Evolutionary conservation across 2,113 vertebrate species (phyloP).

Genomic region (Pseudonaja textilis): DNA sequence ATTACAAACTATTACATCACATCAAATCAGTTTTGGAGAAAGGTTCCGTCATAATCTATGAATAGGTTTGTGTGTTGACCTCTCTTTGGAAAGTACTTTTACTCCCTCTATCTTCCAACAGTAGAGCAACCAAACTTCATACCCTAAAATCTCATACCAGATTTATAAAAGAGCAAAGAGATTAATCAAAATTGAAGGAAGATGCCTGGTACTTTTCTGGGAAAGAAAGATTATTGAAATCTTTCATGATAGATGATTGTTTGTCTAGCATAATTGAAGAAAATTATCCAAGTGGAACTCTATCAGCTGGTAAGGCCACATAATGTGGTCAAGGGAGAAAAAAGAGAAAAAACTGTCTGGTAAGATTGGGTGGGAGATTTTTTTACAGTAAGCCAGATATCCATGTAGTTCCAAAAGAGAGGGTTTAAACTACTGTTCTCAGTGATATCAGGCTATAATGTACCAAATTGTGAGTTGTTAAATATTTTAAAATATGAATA

Average conservation of each 20-base stretch:
- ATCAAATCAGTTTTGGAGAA: slow-evolving; percentile 6
- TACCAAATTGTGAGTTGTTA: neutral
- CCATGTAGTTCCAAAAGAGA: neutral
- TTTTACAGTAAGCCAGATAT: neutral
- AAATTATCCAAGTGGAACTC: slow-evolving; percentile 32
- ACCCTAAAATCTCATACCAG: slow-evolving; percentile 21
- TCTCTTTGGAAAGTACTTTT: neutral
- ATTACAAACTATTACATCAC: slow-evolving; percentile 7
- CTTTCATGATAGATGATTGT: slow-evolving; percentile 51
- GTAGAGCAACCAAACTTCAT: slow-evolving; percentile 34
- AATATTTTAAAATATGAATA: no score
- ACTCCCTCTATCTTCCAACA: slow-evolving; percentile 15
- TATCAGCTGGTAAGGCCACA: slow-evolving; percentile 1
- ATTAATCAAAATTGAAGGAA: slow-evolving; percentile 56
- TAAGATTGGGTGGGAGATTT: neutral
- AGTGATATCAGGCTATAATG: neutral
- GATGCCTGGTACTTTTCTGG: slow-evolving; percentile 19
- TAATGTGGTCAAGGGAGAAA: neutral
- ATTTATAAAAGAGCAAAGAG: slow-evolving; percentile 52
- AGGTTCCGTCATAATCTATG: slow-evolving; percentile 26
- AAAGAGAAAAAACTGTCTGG: neutral
- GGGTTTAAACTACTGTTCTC: neutral
- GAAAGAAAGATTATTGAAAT: slow-evolving; percentile 37
- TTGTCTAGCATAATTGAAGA: slow-evolving; percentile 26
- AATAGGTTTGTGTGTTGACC: neutral